Conservation (phyloP, 2,113 vertebrate genomes). For the Vidua macroura region DNA sequence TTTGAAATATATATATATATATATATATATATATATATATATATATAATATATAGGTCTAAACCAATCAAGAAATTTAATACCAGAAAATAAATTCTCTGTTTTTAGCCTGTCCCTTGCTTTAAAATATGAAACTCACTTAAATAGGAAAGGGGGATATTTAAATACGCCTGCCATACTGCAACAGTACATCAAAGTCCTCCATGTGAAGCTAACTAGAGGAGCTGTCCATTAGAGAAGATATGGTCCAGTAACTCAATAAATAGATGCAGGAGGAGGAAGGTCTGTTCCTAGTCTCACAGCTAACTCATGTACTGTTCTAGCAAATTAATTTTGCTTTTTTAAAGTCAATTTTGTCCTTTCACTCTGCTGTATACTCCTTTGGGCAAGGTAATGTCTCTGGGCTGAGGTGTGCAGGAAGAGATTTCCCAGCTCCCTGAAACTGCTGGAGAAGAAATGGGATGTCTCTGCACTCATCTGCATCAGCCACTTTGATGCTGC, state of each 20-base stretch:
- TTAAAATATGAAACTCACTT: conserved; percentile 18
- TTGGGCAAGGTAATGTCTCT: background rate
- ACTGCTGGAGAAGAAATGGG: background rate
- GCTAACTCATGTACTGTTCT: background rate
- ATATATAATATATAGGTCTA: background rate
- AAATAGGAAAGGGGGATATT: background rate
- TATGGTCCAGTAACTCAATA: background rate
- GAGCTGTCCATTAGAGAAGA: background rate
- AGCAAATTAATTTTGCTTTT: background rate
- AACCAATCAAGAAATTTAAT: conserved; percentile 30
- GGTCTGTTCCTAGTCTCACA: background rate
- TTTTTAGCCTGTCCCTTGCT: background rate
- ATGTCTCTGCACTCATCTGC: background rate
- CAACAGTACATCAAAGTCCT: background rate
- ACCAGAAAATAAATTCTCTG: conserved; percentile 11
- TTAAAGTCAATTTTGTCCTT: background rate
- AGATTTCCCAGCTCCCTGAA: background rate
- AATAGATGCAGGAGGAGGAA: background rate
- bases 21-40: background rate
- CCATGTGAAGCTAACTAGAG: background rate
- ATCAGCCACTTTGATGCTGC: background rate
- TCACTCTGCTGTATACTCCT: background rate
- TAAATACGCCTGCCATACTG: background rate
- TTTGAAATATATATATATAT: background rate
- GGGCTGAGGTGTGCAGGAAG: background rate